Evolutionary conservation across 2,113 vertebrate genomes (phyloP), one percentile per base, ranked within the genome.

Genomic region (Podiceps cristatus): DNA sequence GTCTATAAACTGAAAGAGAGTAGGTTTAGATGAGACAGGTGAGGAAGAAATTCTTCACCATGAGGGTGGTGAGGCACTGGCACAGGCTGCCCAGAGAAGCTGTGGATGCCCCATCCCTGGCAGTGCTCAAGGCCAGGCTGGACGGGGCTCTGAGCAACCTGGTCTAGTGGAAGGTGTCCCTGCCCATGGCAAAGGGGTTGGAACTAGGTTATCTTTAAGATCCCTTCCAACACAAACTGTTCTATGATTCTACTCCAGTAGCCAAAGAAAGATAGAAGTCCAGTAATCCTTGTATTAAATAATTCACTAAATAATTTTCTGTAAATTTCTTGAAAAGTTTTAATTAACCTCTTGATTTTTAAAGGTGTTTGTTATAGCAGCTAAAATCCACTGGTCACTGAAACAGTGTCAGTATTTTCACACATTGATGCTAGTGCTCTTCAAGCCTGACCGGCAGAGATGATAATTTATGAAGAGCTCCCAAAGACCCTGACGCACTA

Each of bases 291-390:
- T 16, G 2, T 44, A 83, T 86, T 71, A 94, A 93, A 52, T n/a
- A 55, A 47, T 47, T 40, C 25, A 69, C 23, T 72, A 66, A 86
- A 80, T 37, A 77, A 47, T 74, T 95, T 83, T 59, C 45, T 77
- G 28, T 33, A 50, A 47, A 75, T 93, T 78, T 59, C 20, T 77
- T 86, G 31, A 81, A 60, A 66, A 71, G 6, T 55, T 94, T 77
- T 83, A 86, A 71, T 86, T 71, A 71, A 84, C 33, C 31, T 77
- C 56, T 90, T 67, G 31, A 44, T 93, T 94, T 97, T 91, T 64
- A 71, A 84, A 81, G 9, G 7, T 67, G 15, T 69, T 33, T 83
- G 3, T 23, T 86, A 52, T 40, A 40, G 13, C 29, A 93, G 33
- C 56, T 78, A 35, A 73, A 93, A 84, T 47, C 31, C 64, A 74